Percentiles rank a stretch among this genome's conserved stretches.
Conservation (phyloP, 2,113 vertebrate genomes). For the Agapornis roseicollis region DNA sequence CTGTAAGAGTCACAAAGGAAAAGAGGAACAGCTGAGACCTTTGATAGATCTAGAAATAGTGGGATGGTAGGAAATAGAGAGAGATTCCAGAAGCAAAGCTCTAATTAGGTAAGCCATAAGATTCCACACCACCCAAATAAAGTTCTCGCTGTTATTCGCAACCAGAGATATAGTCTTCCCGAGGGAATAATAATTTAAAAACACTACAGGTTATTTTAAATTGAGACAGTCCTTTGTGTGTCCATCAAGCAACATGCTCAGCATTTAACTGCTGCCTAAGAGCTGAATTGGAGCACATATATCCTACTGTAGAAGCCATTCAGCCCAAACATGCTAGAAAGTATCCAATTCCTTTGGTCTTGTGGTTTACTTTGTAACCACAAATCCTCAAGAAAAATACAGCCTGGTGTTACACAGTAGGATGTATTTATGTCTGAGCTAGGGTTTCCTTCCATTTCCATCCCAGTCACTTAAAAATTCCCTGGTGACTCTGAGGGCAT, state of each 20-base stretch:
- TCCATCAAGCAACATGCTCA: background rate
- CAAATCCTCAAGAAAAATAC: constrained; percentile 43
- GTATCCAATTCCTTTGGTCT: background rate
- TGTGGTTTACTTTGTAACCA: constrained; percentile 49
- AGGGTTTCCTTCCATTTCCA: background rate
- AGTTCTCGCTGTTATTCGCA: background rate
- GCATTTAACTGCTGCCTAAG: background rate
- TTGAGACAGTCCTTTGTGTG: background rate
- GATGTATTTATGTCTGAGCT: constrained; percentile 28
- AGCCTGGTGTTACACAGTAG: background rate
- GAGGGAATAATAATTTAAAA: background rate
- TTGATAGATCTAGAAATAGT: background rate
- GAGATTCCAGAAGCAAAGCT: background rate
- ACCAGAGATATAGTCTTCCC: background rate
- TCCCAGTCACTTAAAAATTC: background rate
- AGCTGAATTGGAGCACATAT: background rate
- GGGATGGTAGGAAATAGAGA: background rate
- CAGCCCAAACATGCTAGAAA: constrained; percentile 11
- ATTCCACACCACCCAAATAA: background rate
- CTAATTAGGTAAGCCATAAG: background rate
- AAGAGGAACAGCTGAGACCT: background rate
- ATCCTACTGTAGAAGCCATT: background rate
- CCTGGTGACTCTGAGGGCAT: background rate
- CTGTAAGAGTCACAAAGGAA: background rate
- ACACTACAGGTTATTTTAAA: background rate